Evolutionary conservation across 2,113 vertebrate genomes (phyloP).

Genomic region (Struthio camelus): DNA sequence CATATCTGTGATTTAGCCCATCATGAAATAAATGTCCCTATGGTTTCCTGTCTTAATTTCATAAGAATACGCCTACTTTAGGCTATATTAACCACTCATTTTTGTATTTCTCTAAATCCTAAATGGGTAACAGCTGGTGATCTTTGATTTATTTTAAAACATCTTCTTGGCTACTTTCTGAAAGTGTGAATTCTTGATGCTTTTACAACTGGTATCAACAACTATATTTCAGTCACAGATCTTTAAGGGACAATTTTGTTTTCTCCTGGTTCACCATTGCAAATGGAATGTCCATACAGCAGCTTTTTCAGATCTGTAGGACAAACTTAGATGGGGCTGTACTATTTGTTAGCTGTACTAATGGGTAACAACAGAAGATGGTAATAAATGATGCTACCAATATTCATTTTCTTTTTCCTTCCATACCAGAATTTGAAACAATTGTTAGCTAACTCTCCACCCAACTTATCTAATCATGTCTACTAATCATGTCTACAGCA

Average conservation of each 20-base stretch:
- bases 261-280: background rate
- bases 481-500: background rate
- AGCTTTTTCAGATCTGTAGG: background rate
- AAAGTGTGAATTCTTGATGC: background rate
- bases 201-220: background rate
- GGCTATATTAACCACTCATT: background rate
- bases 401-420: background rate
- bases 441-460: background rate
- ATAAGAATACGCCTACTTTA: background rate
- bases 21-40: background rate
- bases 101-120: background rate
- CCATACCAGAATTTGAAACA: background rate
- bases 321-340: background rate
- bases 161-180: background rate
- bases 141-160: constrained; percentile 11
- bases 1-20: background rate
- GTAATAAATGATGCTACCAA: background rate
- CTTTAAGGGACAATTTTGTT: background rate
- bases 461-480: background rate
- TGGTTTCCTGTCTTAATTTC: background rate
- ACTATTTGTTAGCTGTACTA: background rate
- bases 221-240: background rate
- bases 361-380: background rate
- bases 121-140: background rate
- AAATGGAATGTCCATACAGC: background rate